Evolutionary conservation across 92 coral and sea anemone species (phyloP).

Genomic region (Metridium senile): DNA sequence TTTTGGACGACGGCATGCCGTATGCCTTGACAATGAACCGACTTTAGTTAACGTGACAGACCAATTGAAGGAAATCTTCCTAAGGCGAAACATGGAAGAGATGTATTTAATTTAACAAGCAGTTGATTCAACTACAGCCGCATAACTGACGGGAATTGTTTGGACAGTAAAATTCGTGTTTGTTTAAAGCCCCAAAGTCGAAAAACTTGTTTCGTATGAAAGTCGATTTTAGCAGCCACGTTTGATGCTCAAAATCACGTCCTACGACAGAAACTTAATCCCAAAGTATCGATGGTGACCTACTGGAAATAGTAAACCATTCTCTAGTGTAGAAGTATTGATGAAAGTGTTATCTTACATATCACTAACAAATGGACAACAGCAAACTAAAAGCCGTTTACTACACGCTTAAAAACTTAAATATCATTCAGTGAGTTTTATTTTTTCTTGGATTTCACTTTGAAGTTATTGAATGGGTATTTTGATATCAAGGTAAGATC

Average conservation of each 20-base stretch:
- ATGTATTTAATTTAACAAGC: conserved; percentile 76
- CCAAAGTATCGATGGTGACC: background rate
- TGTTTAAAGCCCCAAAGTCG: background rate
- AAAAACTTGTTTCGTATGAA: too few relatives aligned
- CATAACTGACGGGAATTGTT: conserved; percentile 6
- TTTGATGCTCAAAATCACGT: background rate
- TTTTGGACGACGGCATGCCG: conserved; percentile 68
- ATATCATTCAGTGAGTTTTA: too few relatives aligned
- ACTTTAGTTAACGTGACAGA: conserved; percentile 73
- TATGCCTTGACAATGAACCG: conserved; percentile 76
- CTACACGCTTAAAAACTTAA: background rate
- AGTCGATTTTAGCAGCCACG: background rate
- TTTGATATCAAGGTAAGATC: background rate
- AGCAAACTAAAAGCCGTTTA: background rate
- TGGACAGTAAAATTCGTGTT: background rate
- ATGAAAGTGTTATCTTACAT: background rate
- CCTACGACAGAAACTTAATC: background rate
- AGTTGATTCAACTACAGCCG: background rate
- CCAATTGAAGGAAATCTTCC: conserved; percentile 79
- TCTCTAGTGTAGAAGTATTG: background rate
- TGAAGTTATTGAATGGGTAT: too few relatives aligned
- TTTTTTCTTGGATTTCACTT: too few relatives aligned
- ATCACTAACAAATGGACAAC: background rate
- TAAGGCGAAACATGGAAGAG: conserved; percentile 88
- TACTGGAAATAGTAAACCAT: background rate